Percentiles rank a stretch among this genome's conserved stretches.
These are phyloP conservation scores for Portunus trituberculatus DNA, from an alignment of 1,140 invertebrate species.

Conservation along the genomic window DNA sequence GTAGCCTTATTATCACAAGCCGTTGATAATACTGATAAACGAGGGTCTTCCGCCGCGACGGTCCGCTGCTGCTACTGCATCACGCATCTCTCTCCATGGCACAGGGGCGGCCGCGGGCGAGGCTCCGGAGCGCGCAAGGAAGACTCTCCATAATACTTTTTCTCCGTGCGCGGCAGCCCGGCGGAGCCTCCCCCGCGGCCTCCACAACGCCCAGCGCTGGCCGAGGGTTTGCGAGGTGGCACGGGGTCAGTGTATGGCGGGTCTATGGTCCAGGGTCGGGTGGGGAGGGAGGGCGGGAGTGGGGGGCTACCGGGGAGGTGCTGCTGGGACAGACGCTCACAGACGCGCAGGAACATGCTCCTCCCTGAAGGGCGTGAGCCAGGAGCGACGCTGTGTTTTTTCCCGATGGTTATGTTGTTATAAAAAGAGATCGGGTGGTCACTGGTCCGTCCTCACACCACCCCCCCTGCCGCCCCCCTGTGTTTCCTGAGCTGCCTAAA, in stretches of 20 bases:
- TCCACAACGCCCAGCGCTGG: conserved; percentile 65
- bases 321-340: conserved; percentile 4
- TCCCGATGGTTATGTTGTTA: not conserved
- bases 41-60: not conserved
- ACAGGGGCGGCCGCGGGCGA: not conserved
- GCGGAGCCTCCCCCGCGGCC: conserved; percentile 30
- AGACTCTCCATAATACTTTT: not conserved
- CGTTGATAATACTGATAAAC: conserved; percentile 70
- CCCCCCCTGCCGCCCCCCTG: conserved; percentile 57
- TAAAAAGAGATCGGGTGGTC: not conserved
- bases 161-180: conserved; percentile 54
- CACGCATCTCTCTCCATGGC: not conserved
- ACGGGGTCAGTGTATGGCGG: conserved; percentile 69
- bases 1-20: conserved; percentile 66
- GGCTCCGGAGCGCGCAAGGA: not conserved
- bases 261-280: conserved; percentile 56
- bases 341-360: conserved; percentile 23
- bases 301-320: conserved; percentile 54
- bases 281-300: conserved; percentile 28
- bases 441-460: not conserved
- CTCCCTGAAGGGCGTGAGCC: not conserved
- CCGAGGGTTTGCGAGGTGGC: conserved; percentile 71
- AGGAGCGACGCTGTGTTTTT: not conserved
- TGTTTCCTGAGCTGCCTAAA: conserved; percentile 76
- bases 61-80: not conserved